These are phyloP conservation scores for Atherix ibis DNA, from an alignment of 2,888 invertebrate genomes.

Conservation along the genomic window DNA sequence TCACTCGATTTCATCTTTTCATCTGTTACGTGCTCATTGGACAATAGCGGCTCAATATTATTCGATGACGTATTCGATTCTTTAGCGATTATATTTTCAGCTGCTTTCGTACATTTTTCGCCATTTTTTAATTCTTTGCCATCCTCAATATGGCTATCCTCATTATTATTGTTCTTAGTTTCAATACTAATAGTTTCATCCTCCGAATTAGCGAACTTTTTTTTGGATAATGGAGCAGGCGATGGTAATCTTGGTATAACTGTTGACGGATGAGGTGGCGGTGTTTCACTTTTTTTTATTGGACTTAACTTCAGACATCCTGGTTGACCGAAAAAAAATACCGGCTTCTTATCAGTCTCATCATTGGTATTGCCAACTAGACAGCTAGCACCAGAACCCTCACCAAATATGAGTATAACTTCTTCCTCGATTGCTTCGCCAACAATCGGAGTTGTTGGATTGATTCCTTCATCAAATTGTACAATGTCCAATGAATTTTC, in stretches of 20 bases:
- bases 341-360: conserved; percentile 17
- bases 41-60: not conserved
- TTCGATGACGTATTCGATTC: too few relatives aligned
- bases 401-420: conserved; percentile 50
- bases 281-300: conserved; percentile 17
- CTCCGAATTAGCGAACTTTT: not conserved
- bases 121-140: not conserved
- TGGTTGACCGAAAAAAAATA: conserved; percentile 35
- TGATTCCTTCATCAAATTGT: too few relatives aligned
- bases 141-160: conserved; percentile 17
- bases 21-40: not conserved
- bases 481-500: too few relatives aligned
- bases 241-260: conserved; percentile 22
- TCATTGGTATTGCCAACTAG: conserved; percentile 50
- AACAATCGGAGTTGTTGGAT: conserved; percentile 19
- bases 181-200: not conserved
- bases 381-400: conserved; percentile 56
- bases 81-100: not conserved
- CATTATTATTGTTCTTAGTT: conserved; percentile 32
- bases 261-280: not conserved
- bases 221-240: conserved; percentile 1
- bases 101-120: not conserved
- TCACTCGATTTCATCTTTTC: conserved; percentile 12
- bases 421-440: conserved; percentile 62
- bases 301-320: conserved; percentile 33